Evolutionary conservation across 2,888 invertebrate species (phyloP).

Genomic region (Trichopoda pennipes): DNA sequence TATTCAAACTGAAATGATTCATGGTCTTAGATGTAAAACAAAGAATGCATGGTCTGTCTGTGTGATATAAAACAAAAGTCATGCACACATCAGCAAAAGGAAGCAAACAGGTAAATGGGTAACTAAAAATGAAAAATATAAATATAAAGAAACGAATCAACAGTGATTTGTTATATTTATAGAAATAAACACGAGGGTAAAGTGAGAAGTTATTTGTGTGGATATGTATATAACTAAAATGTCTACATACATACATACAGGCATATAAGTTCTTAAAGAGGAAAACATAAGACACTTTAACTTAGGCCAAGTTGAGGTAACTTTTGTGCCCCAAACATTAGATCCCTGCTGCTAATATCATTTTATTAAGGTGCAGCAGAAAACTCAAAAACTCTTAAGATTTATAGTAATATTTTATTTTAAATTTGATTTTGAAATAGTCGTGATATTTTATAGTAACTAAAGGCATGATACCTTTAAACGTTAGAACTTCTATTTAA

Average conservation of each 20-base stretch:
- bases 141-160: constrained; percentile 15
- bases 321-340: too few species aligned
- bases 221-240: too few species aligned
- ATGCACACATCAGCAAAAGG: constrained; percentile 54
- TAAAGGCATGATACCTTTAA: too few species aligned
- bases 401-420: too few species aligned
- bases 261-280: too few species aligned
- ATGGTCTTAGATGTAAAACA: constrained; percentile 55
- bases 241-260: too few species aligned
- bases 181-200: constrained; percentile 27
- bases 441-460: constrained; percentile 19
- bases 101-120: constrained; percentile 60
- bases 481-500: constrained; percentile 29
- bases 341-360: too few species aligned
- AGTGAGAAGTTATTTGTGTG: constrained; percentile 1
- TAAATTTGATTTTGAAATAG: too few species aligned
- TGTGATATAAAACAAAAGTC: constrained; percentile 36
- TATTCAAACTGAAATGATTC: constrained; percentile 49
- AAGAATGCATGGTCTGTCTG: constrained; percentile 56
- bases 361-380: too few species aligned
- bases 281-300: too few species aligned
- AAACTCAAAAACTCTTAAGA: too few species aligned
- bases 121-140: constrained; percentile 32
- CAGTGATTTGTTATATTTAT: constrained; percentile 56
- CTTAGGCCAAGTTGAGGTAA: too few species aligned